A percentile compares a stretch with the other conserved stretches of the same genome.
These are phyloP conservation scores for Masticophis lateralis DNA, from an alignment of 2,797 vertebrate genomes.

Conservation along the genomic window DNA sequence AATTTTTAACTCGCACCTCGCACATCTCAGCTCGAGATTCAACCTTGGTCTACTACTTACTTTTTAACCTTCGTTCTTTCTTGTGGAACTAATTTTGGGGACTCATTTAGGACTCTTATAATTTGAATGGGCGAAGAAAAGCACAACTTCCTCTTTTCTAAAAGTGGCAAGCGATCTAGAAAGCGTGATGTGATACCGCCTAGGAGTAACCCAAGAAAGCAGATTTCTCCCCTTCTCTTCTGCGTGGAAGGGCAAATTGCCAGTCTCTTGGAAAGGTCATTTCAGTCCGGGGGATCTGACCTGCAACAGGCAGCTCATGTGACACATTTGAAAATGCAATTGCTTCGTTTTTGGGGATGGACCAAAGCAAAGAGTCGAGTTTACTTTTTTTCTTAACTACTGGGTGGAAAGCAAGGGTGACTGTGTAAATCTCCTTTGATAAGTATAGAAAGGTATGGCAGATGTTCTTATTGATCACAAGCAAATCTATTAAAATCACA, in stretches of 20 bases:
- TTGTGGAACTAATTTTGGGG: background rate
- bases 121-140: background rate
- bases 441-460: background rate
- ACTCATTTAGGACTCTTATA: background rate
- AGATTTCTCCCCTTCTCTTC: background rate
- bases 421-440: background rate
- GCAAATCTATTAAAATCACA: background rate
- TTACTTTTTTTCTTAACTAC: background rate
- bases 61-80: background rate
- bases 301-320: background rate
- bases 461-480: background rate
- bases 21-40: background rate
- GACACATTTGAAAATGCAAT: conserved; percentile 1
- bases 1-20: background rate
- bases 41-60: too few species aligned
- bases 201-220: background rate
- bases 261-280: conserved; percentile 4
- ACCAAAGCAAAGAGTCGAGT: background rate
- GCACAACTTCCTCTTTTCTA: background rate
- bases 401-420: background rate
- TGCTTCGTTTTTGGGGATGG: background rate
- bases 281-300: background rate
- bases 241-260: background rate
- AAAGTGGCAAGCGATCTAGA: background rate
- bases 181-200: background rate